A percentile compares a stretch with the other conserved stretches of the same genome.
phyloP scores from a whole-genome alignment of 2,113 vertebrate genomes.

The Pseudolaguvia tuberculata region DNA sequence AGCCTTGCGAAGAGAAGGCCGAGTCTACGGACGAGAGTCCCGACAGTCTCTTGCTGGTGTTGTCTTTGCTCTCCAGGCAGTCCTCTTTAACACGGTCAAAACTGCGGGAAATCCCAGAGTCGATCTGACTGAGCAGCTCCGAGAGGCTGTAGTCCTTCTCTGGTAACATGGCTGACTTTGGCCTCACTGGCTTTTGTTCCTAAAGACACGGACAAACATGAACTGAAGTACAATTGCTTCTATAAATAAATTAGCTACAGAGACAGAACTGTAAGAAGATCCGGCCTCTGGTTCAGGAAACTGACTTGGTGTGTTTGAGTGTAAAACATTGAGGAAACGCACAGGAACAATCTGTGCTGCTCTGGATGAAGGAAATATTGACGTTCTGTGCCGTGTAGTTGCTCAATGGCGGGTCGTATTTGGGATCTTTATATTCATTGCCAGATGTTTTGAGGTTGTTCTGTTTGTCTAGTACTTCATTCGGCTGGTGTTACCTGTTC shows the following conservation, averaged over 20 bases:
- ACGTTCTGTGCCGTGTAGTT: constrained; percentile 31
- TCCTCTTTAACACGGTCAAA: constrained; percentile 83
- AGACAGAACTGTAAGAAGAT: neutral
- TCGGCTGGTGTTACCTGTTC: constrained; percentile 58
- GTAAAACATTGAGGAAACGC: constrained; percentile 22
- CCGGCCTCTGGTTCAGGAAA: too few species aligned
- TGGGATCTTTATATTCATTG: neutral
- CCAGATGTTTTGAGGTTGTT: neutral
- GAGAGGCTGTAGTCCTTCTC: constrained; percentile 90
- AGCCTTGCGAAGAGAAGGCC: constrained; percentile 94
- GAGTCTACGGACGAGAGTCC: constrained; percentile 96
- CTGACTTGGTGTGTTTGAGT: neutral
- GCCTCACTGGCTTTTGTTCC: constrained; percentile 60
- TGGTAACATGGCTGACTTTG: constrained; percentile 74
- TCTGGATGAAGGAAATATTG: too few species aligned
- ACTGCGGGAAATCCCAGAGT: constrained; percentile 85
- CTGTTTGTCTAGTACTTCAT: neutral
- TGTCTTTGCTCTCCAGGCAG: constrained; percentile 77
- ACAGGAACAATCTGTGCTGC: constrained; percentile 45
- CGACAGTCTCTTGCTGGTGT: constrained; percentile 83
- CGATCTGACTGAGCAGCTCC: constrained; percentile 86
- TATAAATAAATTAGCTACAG: neutral
- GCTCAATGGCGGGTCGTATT: neutral
- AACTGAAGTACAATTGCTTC: neutral
- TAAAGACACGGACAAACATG: constrained; percentile 11